A percentile compares a stretch with the other conserved stretches of the same genome.
Conservation (phyloP, 1,140 invertebrate genomes). For the Bilobella aurantiaca region DNA sequence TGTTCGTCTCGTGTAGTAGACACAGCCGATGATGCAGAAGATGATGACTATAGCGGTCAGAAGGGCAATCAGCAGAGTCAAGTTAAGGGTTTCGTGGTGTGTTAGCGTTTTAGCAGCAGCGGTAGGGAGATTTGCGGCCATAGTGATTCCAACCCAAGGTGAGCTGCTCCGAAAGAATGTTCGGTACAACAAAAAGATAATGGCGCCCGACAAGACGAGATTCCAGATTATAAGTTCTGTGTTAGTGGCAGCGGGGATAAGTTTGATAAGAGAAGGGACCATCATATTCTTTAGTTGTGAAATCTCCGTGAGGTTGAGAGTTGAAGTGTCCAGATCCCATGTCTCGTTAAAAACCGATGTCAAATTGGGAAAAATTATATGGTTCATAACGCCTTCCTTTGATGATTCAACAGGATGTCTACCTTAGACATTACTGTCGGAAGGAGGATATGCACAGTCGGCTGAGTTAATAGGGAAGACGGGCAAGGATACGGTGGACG, state of each 20-base stretch:
- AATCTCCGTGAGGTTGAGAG: not conserved
- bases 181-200: not conserved
- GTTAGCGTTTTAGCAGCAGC: not conserved
- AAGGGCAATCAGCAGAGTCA: not conserved
- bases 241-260: not conserved
- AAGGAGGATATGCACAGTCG: not conserved
- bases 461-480: not conserved
- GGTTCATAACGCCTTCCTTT: not conserved
- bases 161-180: not conserved
- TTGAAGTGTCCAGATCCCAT: not conserved
- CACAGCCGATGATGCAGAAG: not conserved
- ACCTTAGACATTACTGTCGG: not conserved
- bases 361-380: not conserved
- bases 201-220: not conserved
- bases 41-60: not conserved
- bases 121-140: not conserved
- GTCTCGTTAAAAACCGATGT: not conserved
- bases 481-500: not conserved
- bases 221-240: not conserved
- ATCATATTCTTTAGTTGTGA: not conserved
- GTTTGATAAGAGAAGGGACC: not conserved
- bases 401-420: not conserved
- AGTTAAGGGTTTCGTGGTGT: not conserved
- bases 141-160: not conserved
- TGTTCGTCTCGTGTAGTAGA: no score